Conservation (phyloP, 2,888 invertebrate genomes). For the Sycophila texana region DNA sequence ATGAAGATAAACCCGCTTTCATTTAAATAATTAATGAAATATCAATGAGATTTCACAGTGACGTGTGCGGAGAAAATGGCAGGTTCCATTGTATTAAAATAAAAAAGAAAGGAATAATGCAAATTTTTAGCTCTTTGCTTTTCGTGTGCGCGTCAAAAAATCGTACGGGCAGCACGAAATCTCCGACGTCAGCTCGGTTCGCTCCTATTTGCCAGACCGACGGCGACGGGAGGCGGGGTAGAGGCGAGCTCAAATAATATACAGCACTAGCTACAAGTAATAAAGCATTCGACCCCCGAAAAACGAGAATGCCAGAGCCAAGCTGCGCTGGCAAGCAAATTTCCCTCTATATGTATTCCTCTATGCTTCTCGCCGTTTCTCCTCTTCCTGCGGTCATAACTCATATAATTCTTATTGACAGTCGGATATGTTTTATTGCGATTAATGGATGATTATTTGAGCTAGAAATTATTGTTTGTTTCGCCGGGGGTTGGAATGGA, state of each 20-base stretch:
- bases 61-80: too few species aligned
- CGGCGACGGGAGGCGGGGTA: neutral
- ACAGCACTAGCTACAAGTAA: constrained; percentile 15
- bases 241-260: constrained; percentile 3
- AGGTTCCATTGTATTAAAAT: too few species aligned
- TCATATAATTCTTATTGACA: constrained; percentile 1
- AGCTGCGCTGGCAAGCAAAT: constrained; percentile 21
- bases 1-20: too few species aligned
- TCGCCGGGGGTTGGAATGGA: too few species aligned
- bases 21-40: too few species aligned
- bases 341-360: neutral
- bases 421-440: too few species aligned
- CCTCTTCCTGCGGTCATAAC: neutral
- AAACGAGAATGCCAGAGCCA: constrained; percentile 20
- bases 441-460: too few species aligned
- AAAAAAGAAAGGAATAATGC: neutral
- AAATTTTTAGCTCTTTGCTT: neutral
- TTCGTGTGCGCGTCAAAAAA: neutral
- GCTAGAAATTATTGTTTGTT: too few species aligned
- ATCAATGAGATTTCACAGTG: too few species aligned
- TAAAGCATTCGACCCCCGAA: constrained; percentile 27
- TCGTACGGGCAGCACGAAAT: neutral
- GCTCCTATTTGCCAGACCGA: neutral
- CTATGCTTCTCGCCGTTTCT: neutral
- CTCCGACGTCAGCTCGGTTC: neutral